Evolutionary conservation across 2,888 invertebrate genomes (phyloP).

Genomic region (Agrotis puta): DNA sequence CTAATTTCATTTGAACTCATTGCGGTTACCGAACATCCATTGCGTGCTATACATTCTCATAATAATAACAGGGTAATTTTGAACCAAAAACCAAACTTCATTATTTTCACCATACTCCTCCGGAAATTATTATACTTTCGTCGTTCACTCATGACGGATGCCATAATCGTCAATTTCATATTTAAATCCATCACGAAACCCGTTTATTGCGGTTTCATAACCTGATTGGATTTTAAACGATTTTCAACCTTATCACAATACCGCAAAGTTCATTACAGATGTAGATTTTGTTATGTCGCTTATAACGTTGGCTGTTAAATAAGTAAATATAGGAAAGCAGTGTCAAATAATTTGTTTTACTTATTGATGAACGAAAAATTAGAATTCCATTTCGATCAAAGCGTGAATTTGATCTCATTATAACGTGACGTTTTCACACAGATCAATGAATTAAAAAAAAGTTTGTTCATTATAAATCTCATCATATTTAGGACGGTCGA

Average conservation of each 20-base stretch:
- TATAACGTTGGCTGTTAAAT: slow-evolving; percentile 33
- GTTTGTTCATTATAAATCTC: too few species aligned
- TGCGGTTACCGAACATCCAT: slow-evolving; percentile 44
- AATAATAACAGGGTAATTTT: slow-evolving; percentile 61
- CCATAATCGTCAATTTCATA: slow-evolving; percentile 63
- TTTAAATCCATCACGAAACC: slow-evolving; percentile 66
- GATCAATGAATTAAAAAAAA: slow-evolving; percentile 10
- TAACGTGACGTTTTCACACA: not conserved
- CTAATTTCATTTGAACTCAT: slow-evolving; percentile 45
- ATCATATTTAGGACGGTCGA: too few species aligned
- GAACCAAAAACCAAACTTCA: slow-evolving; percentile 65
- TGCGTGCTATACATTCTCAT: slow-evolving; percentile 53
- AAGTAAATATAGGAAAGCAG: slow-evolving; percentile 54
- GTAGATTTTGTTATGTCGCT: not conserved
- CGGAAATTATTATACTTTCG: slow-evolving; percentile 72
- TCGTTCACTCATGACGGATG: slow-evolving; percentile 63
- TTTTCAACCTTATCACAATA: slow-evolving; percentile 18
- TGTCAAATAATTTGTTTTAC: slow-evolving; percentile 48
- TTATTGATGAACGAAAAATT: slow-evolving; percentile 44
- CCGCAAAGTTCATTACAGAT: not conserved
- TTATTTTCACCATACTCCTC: slow-evolving; percentile 66
- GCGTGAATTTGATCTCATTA: slow-evolving; percentile 18
- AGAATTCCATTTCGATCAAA: slow-evolving; percentile 26
- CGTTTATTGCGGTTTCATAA: slow-evolving; percentile 61
- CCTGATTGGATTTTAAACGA: slow-evolving; percentile 15